Percentiles rank a stretch among this genome's conserved stretches.
Conservation (phyloP, 2,113 vertebrate species). For the Calypte anna region DNA sequence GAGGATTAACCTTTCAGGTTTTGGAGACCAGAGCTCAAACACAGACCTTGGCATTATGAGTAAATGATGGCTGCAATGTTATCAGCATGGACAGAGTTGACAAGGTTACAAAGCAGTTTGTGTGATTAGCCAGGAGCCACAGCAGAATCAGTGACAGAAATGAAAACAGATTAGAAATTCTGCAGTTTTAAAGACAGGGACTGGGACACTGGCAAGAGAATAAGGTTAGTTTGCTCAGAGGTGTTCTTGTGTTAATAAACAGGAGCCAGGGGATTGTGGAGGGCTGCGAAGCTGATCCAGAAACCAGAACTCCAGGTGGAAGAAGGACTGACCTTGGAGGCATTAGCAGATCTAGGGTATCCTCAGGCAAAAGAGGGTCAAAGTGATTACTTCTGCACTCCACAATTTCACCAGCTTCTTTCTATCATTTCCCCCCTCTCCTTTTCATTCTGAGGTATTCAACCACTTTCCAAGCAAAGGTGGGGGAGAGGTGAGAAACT, state of each 20-base stretch:
- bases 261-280: neutral
- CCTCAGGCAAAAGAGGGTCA: neutral
- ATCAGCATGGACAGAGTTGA: slow-evolving; percentile 19
- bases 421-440: neutral
- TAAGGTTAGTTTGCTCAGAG: slow-evolving; percentile 1
- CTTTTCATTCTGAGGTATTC: neutral
- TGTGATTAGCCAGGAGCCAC: slow-evolving; percentile 25
- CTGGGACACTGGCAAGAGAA: neutral
- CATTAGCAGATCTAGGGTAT: neutral
- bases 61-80: neutral
- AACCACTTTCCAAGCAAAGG: neutral
- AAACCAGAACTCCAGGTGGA: neutral
- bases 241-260: neutral
- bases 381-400: neutral
- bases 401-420: neutral
- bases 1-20: slow-evolving; percentile 19
- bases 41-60: neutral
- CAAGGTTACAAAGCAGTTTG: slow-evolving; percentile 31
- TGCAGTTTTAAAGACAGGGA: slow-evolving; percentile 7
- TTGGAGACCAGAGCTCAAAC: slow-evolving; percentile 2
- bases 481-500: neutral
- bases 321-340: neutral
- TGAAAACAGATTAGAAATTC: slow-evolving; percentile 43
- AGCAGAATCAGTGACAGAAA: slow-evolving; percentile 20
- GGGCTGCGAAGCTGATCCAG: neutral